Base-by-base conservation (phyloP, 2,888 invertebrate genomes). In the Julus scandinavius region DNA sequence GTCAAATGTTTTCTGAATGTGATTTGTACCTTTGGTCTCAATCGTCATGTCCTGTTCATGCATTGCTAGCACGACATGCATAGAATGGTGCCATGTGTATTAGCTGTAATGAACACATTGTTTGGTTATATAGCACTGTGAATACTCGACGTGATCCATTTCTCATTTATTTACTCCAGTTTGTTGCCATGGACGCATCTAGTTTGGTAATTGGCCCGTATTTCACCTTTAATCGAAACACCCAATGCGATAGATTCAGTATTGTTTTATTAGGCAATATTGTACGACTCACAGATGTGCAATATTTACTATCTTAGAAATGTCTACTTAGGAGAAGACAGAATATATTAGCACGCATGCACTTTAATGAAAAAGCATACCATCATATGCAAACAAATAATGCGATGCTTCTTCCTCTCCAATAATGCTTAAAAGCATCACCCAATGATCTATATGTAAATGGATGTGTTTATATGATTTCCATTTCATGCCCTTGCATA, bases 341-440 rank as follows among this genome's bases (percentile, higher is more conserved):
- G 6, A 9, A 72, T 72, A 72, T 72, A 5, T 80, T 20, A 11
- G 15, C 80, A 80, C 1, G 80, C 38, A 80, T 11, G 13, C 38
- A 5, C 29, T 29, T n/a, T 72, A 72, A 72, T 72, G 29, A n/a
- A 72, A 72, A 29, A 11, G 63, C 17, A n/a, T 63, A n/a, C 4
- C n/a, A n/a, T 63, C 54, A 63, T n/a, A 63, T n/a, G 63, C 17
- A 63, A 63, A n/a, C 63, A 63, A 63, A 63, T 63, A 29, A 29
- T 7, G 29, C 72, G 9, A 29, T n/a, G 17, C 72, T 80, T 80
- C 80, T 38, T 13, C 38, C 80, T 7, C 45, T 45, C 7, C 38
- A 29, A 29, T 80, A 80, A 80, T 80, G 80, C 80, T 3, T 29
- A 38, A 11, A 38, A 38, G 38, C 80, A 38, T 45, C 38, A 38